Conservation (phyloP, 2,113 vertebrate genomes). For the Merops nubicus region DNA sequence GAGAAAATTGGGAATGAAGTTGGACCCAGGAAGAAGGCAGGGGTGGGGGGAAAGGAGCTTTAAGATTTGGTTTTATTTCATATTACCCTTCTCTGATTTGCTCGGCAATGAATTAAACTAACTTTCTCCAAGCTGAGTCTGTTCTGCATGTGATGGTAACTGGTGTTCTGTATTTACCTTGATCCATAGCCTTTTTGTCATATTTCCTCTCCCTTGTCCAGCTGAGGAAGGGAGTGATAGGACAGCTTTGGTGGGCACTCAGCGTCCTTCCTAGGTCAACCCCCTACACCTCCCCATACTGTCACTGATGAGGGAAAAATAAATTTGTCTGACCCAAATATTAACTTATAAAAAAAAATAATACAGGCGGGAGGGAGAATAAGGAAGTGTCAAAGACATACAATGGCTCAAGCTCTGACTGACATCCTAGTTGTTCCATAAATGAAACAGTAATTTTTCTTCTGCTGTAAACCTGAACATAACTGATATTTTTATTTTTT, state of each 20-base stretch:
- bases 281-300: not conserved
- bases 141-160: fast-evolving
- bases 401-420: not conserved
- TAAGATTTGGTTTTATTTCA: not conserved
- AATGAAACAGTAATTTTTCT: not conserved
- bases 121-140: not conserved
- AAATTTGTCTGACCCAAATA: not conserved
- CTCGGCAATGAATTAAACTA: not conserved
- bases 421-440: not conserved
- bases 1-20: not conserved
- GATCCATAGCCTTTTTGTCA: fast-evolving
- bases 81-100: not conserved
- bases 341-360: not conserved
- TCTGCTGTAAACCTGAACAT: not conserved
- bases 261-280: not conserved
- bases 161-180: not conserved
- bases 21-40: not conserved
- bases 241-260: fast-evolving
- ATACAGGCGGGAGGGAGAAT: fast-evolving
- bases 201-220: not conserved
- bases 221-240: not conserved
- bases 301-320: not conserved
- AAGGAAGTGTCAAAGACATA: not conserved
- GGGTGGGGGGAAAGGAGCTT: fast-evolving
- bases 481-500: not conserved